These are phyloP conservation scores for Schlechtendalia chinensis DNA, from an alignment of 1,140 invertebrate genomes.

Conservation along the genomic window DNA sequence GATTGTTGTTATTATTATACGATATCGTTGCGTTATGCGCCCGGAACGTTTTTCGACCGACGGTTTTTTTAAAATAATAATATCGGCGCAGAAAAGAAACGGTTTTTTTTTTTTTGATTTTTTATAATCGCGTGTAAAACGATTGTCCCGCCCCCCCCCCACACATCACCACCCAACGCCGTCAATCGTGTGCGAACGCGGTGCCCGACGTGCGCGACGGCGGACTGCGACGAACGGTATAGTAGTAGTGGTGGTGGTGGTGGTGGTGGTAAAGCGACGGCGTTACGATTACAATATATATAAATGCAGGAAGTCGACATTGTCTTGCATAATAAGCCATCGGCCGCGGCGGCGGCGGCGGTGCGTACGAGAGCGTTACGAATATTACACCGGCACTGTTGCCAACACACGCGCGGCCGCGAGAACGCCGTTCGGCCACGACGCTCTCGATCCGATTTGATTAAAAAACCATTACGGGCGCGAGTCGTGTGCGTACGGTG, in stretches of 20 bases:
- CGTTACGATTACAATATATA: conserved; percentile 22
- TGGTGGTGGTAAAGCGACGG: neutral
- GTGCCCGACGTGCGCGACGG: neutral
- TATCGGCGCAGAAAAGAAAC: no score
- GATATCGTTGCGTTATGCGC: no score
- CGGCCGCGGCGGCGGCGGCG: neutral
- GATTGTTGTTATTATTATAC: no score
- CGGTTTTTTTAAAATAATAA: no score
- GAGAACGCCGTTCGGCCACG: neutral
- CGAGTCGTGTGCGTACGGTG: no score
- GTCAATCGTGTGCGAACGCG: no score
- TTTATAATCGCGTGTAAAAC: conserved; percentile 16
- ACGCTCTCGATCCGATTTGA: conserved; percentile 16
- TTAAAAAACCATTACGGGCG: conserved; percentile 36
- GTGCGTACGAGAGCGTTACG: neutral
- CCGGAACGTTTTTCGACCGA: no score
- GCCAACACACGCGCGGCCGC: conserved; percentile 14
- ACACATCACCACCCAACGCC: no score
- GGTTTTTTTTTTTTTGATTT: no score
- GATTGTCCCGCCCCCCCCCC: no score
- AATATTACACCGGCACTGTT: conserved; percentile 36
- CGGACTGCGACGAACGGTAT: no score
- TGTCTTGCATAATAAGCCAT: conserved; percentile 49
- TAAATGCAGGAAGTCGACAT: conserved; percentile 48
- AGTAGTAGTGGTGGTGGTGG: no score